Evolutionary conservation across 2,888 invertebrate genomes (phyloP), one percentile per base, ranked within the genome.

Genomic region (Mythimna pallens): DNA sequence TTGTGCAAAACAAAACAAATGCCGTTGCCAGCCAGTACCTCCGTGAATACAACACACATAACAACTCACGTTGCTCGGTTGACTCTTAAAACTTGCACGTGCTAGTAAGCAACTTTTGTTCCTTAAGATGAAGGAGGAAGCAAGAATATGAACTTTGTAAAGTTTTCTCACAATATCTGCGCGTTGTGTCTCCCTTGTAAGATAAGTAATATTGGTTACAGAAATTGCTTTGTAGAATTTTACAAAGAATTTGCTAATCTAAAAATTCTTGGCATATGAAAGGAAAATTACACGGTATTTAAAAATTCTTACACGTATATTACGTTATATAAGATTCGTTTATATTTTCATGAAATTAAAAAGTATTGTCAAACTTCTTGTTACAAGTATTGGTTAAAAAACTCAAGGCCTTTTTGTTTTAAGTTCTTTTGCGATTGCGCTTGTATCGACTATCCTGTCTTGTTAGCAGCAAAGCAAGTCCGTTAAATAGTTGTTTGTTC

Each of bases 31-130:
- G 25, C 12, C 25, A 25, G 52, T 34, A 20, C n/a, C 20, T 34
- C 47, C 62, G 54, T 73, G 54, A 83, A 80, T 83, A 80, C 63
- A 83, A 80, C 66, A 83, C 54, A 67, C 9, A 30, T 67, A 65
- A 52, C 68, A 80, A 69, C 30, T 55, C 14, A 57, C 47, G 43
- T 70, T 67, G 47, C 58, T 80, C 36, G 67, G 84, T 73, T 70
- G 75, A 74, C 67, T 80, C 57, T 52, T 83, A 62, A 65, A 83
- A 83, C 69, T 74, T 65, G 50, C 66, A 67, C 57, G 58, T 62
- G 67, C 10, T 55, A 65, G 75, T 57, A 65, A 74, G 61, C 40
- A 74, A 83, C 61, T 73, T 83, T 83, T 74, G 63, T 83, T 73
- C 57, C 63, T 22, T 68, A 52, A n/a, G 22, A 63, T 59, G 52